Evolutionary conservation across 2,888 invertebrate species (phyloP), one percentile per base, ranked within the genome.

Genomic region (Ophioninae sp.): DNA sequence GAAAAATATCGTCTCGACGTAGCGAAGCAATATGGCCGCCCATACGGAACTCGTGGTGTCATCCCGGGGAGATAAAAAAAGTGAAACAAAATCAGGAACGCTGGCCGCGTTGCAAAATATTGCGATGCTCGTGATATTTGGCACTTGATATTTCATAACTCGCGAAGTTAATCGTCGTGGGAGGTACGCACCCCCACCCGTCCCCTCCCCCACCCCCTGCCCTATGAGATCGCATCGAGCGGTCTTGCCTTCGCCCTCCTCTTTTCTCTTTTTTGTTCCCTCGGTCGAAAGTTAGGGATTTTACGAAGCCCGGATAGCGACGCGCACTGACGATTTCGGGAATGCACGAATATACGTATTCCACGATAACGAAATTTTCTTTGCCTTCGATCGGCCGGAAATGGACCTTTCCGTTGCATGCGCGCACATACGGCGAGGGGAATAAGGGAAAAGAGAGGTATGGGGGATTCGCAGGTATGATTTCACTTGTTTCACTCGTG

Each of bases 161-260:
- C 57, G 50, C 72, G 74, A 77, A 68, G 30, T 20, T 39, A 50
- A 59, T 61, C 61, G 69, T 56, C 72, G 74, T 64, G 81, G 81
- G 83, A 79, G 83, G 76, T 37, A 75, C 17, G 50, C 17, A 50
- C 50, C 50, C 50, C 8, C 50, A 3, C 50, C 50, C 50, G 13
- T 5, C 50, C 0, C 8, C 41, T 0, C 6, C 41, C 8, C 1
- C 8, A 7, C 41, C 41, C 8, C 41, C 41, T 41, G 6, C 7
- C 41, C 41, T 1, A 7, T 6, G 41, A 17, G 50, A 17, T 50
- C 50, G 61, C 80, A 83, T 83, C 73, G 83, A 83, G 83, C 83
- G 83, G 69, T 69, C 73, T 65, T 17, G 50, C 50, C 50, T 17
- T 50, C 50, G 50, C 50, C 50, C 50, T 50, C 50, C 76, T 57